These are phyloP conservation scores for Asarcornis scutulata DNA, from an alignment of 2,113 vertebrate genomes.

Conservation along the genomic window DNA sequence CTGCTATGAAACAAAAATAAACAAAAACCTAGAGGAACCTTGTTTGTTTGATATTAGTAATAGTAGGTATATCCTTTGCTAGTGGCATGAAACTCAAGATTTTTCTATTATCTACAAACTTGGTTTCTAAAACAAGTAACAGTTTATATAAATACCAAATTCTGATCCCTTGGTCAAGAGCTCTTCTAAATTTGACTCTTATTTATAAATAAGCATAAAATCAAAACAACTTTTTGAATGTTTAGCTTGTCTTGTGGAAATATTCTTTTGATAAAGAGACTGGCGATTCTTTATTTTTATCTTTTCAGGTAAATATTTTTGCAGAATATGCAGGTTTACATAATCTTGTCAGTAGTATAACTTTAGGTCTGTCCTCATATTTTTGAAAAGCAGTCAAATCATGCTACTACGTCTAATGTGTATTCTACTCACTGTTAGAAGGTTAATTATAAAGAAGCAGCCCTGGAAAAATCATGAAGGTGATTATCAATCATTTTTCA, in stretches of 20 bases:
- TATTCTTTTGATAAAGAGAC: background rate
- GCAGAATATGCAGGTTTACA: background rate
- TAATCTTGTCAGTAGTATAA: background rate
- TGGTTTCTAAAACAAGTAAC: background rate
- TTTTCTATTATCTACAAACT: background rate
- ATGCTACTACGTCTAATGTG: background rate
- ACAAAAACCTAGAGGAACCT: background rate
- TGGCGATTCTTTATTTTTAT: background rate
- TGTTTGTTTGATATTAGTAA: background rate
- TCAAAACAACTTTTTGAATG: background rate
- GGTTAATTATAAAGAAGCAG: conserved; percentile 25
- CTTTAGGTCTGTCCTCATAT: background rate
- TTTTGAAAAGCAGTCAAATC: background rate
- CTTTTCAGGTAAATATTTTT: background rate
- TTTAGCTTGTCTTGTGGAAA: background rate
- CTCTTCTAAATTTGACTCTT: background rate
- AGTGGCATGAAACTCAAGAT: background rate
- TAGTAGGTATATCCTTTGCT: background rate
- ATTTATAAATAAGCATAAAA: background rate
- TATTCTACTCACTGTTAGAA: background rate
- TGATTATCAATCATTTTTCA: conserved; percentile 14
- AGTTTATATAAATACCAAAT: background rate
- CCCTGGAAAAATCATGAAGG: conserved; percentile 42
- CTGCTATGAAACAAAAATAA: background rate
- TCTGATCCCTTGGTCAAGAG: background rate